These are phyloP conservation scores for Austrofundulus limnaeus DNA, from an alignment of 2,113 vertebrate genomes.

Conservation along the genomic window DNA sequence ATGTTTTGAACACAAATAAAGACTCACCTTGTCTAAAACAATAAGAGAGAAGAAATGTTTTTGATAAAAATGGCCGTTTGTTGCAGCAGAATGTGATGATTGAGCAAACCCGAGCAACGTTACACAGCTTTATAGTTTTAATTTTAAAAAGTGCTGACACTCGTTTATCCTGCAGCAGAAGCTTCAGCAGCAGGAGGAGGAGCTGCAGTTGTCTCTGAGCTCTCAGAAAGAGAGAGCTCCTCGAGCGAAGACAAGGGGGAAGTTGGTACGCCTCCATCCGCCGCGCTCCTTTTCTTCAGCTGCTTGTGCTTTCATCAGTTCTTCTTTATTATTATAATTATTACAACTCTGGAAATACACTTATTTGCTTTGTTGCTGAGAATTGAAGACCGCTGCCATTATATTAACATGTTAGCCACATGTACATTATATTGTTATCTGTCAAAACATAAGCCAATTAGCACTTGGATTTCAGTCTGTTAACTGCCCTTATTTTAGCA, in stretches of 20 bases:
- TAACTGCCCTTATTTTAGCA: no score
- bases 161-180: slow-evolving; percentile 77
- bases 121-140: no score
- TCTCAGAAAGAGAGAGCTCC: slow-evolving; percentile 81
- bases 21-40: slow-evolving; percentile 9
- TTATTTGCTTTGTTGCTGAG: background rate
- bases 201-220: slow-evolving; percentile 70
- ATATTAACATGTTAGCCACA: no score
- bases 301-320: slow-evolving; percentile 29
- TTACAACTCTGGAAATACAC: slow-evolving; percentile 13
- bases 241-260: slow-evolving; percentile 81
- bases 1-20: slow-evolving; percentile 44
- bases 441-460: no score
- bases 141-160: slow-evolving; percentile 9
- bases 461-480: no score
- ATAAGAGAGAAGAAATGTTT: background rate
- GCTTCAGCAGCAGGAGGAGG: slow-evolving; percentile 73
- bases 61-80: slow-evolving; percentile 9
- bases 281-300: slow-evolving; percentile 4
- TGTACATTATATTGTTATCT: no score
- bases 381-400: background rate
- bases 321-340: background rate
- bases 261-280: slow-evolving; percentile 46
- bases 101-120: no score
- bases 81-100: no score